A percentile compares a stretch with the other conserved stretches of the same genome.
phyloP scores from a whole-genome alignment of 2,113 vertebrate species.

The Limnothrissa miodon region DNA sequence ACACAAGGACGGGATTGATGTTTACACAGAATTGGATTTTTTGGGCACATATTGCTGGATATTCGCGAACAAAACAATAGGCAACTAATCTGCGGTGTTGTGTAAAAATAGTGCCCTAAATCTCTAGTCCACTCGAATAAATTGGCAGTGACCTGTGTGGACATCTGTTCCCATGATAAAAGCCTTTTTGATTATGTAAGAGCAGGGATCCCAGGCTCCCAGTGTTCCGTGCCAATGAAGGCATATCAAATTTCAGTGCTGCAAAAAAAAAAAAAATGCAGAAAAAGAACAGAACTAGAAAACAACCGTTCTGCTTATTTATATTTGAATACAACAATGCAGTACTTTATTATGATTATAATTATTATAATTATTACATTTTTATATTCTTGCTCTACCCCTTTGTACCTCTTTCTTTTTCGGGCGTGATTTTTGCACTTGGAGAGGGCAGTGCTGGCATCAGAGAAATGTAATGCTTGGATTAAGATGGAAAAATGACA shows the following conservation, averaged over 20 bases:
- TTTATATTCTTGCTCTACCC: neutral
- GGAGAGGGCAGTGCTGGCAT: neutral
- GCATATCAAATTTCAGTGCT: conserved; percentile 56
- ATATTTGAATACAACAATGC: neutral
- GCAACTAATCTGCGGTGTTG: neutral
- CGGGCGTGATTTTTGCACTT: neutral
- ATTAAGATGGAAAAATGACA: conserved; percentile 9
- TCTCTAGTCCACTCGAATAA: neutral
- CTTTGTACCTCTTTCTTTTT: neutral
- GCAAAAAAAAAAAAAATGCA: neutral
- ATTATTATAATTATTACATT: too few relatives aligned
- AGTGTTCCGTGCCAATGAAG: conserved; percentile 58
- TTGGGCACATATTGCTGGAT: neutral
- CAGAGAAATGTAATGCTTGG: conserved; percentile 3
- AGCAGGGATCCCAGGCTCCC: conserved; percentile 48
- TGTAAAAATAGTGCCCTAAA: conserved; percentile 8
- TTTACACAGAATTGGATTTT: neutral
- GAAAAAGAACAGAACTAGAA: neutral
- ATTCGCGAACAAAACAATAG: neutral
- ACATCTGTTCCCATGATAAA: conserved; percentile 45
- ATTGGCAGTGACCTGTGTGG: conserved; percentile 54
- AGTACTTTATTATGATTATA: too few relatives aligned
- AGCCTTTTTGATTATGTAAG: conserved; percentile 61
- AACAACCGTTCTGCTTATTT: neutral
- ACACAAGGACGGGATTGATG: conserved; percentile 24